Base-by-base conservation (phyloP, 2,888 invertebrate genomes). In the Drosophila parthenogenetica region DNA sequence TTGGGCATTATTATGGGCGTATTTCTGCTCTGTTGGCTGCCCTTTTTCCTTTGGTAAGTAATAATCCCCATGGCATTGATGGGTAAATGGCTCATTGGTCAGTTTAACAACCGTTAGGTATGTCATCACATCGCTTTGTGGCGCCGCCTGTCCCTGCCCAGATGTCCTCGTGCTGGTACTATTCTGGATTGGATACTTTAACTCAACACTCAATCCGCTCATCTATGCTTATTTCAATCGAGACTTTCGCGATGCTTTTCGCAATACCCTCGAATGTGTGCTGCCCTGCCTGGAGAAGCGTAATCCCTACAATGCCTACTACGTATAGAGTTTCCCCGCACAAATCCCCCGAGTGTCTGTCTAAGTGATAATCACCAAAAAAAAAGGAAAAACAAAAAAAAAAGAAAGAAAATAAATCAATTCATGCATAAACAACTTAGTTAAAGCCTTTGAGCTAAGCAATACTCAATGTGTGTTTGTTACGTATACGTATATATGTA, bases 161-260 rank as follows among this genome's bases (percentile, higher is more conserved):
- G 95, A 96, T 77, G 94, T 97, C 67, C 95, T 99, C 55, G 97
- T 98, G 59, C 96, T 96, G 71, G 94, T 98, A 60, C 95, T 99
- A 85, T 99, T 99, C 93, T 99, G 98, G 99, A 97, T 99, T 86
- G 99, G 99, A 68, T 99, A 99, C 93, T 97, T 97, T 93, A 98
- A 98, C 93, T 98, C 98, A 13, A 97, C 97, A 55, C 94, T 98
- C 64, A 99, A 99, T 93, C 98, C 98, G 0, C 93, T 98, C 77
- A 98, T 99, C 89, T 98, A 98, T 93, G 98, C 98, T 74, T 98
- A 98, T 93, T 98, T 98, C 93, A 98, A 98, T 93, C 94, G 98
- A 45, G 99, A 99, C 92, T 99, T 99, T 93, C 95, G 99, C 91
- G 97, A 97, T 92, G 98, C 99, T 69, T 99, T 99, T 93, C 97